A percentile compares a stretch with the other conserved stretches of the same genome.
Conservation (phyloP, 2,888 invertebrate species). For the Aphrophora alni region DNA sequence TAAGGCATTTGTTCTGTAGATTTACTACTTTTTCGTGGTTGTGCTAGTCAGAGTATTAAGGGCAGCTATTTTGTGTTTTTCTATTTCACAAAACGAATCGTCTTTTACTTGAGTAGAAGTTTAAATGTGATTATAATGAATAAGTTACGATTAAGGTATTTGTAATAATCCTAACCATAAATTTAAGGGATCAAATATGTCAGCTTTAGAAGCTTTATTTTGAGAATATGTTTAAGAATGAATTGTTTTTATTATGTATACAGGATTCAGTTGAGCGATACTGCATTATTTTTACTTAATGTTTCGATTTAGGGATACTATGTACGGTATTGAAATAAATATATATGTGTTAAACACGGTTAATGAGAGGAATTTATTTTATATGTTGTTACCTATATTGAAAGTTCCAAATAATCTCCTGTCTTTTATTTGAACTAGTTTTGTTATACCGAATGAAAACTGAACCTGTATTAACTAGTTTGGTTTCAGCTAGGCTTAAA, state of each 20-base stretch:
- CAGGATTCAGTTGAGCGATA: not conserved
- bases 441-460: too few relatives aligned
- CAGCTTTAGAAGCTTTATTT: not conserved
- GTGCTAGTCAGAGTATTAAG: not conserved
- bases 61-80: not conserved
- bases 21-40: not conserved
- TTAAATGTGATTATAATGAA: not conserved
- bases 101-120: not conserved
- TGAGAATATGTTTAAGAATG: not conserved
- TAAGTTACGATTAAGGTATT: not conserved
- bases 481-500: too few relatives aligned
- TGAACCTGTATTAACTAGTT: too few relatives aligned
- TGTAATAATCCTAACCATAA: not conserved
- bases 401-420: too few relatives aligned
- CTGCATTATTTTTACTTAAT: not conserved
- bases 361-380: not conserved
- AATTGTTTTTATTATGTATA: not conserved
- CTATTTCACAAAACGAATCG: not conserved
- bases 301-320: not conserved
- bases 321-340: not conserved
- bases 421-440: too few relatives aligned
- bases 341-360: not conserved
- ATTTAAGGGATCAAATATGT: conserved; percentile 1
- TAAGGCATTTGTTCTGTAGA: not conserved
- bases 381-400: too few relatives aligned